These are phyloP conservation scores for Galbula dea DNA, from an alignment of 2,113 vertebrate genomes.

Conservation along the genomic window DNA sequence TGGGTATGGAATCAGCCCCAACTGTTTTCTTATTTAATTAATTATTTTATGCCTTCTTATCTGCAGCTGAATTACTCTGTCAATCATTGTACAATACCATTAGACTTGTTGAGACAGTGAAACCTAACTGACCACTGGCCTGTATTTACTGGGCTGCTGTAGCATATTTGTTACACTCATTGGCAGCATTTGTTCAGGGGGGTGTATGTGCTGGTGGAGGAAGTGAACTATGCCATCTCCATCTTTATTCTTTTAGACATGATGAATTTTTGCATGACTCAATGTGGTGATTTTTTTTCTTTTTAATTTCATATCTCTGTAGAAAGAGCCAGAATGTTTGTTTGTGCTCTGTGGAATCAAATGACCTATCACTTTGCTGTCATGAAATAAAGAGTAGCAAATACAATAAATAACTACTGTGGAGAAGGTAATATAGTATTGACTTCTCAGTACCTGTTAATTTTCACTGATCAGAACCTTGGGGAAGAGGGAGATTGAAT, in stretches of 20 bases:
- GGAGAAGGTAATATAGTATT: slow-evolving; percentile 53
- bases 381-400: slow-evolving; percentile 12
- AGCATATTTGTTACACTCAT: not conserved
- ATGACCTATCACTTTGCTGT: not conserved
- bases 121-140: not conserved
- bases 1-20: not conserved
- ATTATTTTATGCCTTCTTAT: not conserved
- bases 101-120: not conserved
- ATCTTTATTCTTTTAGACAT: not conserved
- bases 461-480: slow-evolving; percentile 25
- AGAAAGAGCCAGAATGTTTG: not conserved
- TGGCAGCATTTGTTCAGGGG: fast-evolving
- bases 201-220: not conserved
- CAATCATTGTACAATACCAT: not conserved
- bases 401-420: slow-evolving; percentile 24
- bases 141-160: not conserved
- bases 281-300: not conserved
- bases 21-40: not conserved
- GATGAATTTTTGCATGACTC: not conserved
- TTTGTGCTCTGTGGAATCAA: not conserved
- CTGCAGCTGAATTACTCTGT: not conserved
- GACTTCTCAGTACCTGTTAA: slow-evolving; percentile 48
- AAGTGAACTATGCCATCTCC: not conserved
- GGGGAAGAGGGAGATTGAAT: not conserved
- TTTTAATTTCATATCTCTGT: not conserved